Base-by-base conservation (phyloP, 2,797 vertebrate genomes). In the Lepus townsendii region DNA sequence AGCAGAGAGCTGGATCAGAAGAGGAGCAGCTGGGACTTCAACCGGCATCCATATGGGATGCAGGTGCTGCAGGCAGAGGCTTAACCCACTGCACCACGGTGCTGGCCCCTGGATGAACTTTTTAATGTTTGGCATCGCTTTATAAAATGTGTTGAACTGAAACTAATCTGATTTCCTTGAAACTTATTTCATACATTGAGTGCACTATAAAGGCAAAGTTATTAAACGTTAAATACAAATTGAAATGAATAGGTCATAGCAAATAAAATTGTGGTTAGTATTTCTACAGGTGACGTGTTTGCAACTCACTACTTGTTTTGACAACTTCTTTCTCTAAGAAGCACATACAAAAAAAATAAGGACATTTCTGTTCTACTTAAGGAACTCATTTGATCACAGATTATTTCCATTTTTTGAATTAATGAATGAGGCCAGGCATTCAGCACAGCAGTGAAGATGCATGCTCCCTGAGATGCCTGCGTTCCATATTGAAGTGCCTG, bases 201-300 rank as follows among this genome's bases (percentile, higher is more conserved):
- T 77, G 20, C 86, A 24, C 63, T 76, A 68, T 62, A 92, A 84
- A 69, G 27, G 14, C 38, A 32, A 62, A 79, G 4, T 60, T 92
- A 19, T 0, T 32, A 5, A 19, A 63, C 69, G 17, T 78, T 83
- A 35, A 73, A 2, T 93, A 3, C 94, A 26, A 93, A 11, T 96
- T 94, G 62, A 73, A 93, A 47, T 96, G 68, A 17, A 86, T 93
- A 38, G 73, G 8, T 91, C 27, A 32, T 11, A 63, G 63, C 72
- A 88, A 83, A 86, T 30, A 91, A 80, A 79, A 54, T 54, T 83
- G 38, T 65, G 38, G 22, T 86, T 94, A n/a, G 2, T 93, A 5
- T 50, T 94, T 91, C 7, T 54, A 47, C 11, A 93, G 5, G 24
- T 90, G 42, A 20, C 75, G 5, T 95, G 54, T 94, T 83, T 50